Evolutionary conservation across 2,797 vertebrate species (phyloP).

Genomic region (Poeciliopsis infans): DNA sequence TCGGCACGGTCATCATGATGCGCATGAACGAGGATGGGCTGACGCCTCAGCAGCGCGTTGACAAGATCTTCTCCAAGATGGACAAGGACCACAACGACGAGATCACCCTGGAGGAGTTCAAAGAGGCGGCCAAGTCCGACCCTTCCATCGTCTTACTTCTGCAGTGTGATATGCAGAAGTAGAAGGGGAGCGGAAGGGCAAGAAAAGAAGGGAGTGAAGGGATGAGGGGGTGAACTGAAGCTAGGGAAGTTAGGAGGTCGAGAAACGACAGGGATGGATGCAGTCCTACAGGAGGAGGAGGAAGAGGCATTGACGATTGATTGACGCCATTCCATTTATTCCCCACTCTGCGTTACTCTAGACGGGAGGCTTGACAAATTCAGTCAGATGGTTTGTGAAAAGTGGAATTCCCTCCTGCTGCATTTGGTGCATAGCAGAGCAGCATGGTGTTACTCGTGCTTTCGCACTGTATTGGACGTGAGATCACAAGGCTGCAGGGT

Average conservation of each 20-base stretch:
- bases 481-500: constrained; percentile 21
- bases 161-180: constrained; percentile 98
- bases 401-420: constrained; percentile 23
- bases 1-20: constrained; percentile 99
- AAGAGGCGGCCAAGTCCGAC: constrained; percentile 96
- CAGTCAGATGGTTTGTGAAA: constrained; percentile 24
- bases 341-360: constrained; percentile 10
- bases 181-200: constrained; percentile 59
- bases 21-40: constrained; percentile 97
- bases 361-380: constrained; percentile 29
- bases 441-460: constrained; percentile 16
- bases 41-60: constrained; percentile 95
- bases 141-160: constrained; percentile 95
- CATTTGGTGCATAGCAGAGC: constrained; percentile 19
- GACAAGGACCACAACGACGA: constrained; percentile 98
- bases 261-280: constrained; percentile 29
- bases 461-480: constrained; percentile 8
- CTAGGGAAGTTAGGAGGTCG: constrained; percentile 31
- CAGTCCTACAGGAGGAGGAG: constrained; percentile 31
- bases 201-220: constrained; percentile 32
- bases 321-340: constrained; percentile 50
- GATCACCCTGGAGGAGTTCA: constrained; percentile 97
- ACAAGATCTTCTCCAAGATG: constrained; percentile 99
- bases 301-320: constrained; percentile 27
- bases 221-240: constrained; percentile 43